Evolutionary conservation across 2,888 invertebrate species (phyloP).

Genomic region (Seira ritae): DNA sequence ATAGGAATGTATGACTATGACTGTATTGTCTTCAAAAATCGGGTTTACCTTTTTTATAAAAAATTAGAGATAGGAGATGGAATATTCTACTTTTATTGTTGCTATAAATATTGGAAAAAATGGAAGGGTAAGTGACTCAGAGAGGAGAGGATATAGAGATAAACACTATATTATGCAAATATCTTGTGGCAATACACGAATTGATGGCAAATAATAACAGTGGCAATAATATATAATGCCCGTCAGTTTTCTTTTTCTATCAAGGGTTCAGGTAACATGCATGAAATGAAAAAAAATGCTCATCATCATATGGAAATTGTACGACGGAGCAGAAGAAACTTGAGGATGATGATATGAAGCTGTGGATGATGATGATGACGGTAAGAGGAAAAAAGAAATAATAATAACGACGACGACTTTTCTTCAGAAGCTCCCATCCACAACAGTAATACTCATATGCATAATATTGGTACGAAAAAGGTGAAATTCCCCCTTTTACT

Average conservation of each 20-base stretch:
- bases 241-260: neutral
- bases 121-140: constrained; percentile 9
- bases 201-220: constrained; percentile 24
- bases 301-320: constrained; percentile 20
- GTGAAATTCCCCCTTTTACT: constrained; percentile 27
- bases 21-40: neutral
- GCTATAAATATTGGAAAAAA: constrained; percentile 17
- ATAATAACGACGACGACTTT: constrained; percentile 34
- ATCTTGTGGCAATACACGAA: neutral
- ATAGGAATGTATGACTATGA: no score
- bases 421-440: constrained; percentile 13
- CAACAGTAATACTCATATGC: neutral
- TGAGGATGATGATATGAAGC: constrained; percentile 8
- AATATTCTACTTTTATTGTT: constrained; percentile 16
- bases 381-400: neutral
- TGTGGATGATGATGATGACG: constrained; percentile 32
- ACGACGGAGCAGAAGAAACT: neutral
- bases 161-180: neutral
- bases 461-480: constrained; percentile 36
- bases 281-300: constrained; percentile 40
- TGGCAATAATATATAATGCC: constrained; percentile 37
- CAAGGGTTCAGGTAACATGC: constrained; percentile 14
- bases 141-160: neutral
- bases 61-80: constrained; percentile 10
- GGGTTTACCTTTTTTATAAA: constrained; percentile 2